These are phyloP conservation scores for Hyphantria cunea DNA, from an alignment of 1,140 invertebrate species.

Conservation along the genomic window DNA sequence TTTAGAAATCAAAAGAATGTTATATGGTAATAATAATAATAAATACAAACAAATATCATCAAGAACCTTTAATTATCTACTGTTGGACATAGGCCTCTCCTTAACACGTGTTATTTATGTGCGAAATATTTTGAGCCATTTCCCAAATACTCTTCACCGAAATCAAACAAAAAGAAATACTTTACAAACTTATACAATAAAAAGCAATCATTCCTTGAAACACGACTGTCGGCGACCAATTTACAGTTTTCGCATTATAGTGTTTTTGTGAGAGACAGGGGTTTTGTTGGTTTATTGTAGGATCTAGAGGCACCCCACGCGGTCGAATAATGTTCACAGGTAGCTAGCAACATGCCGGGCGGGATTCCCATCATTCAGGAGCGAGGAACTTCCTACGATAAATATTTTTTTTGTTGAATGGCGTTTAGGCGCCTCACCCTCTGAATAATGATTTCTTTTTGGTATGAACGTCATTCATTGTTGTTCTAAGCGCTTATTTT, in stretches of 20 bases:
- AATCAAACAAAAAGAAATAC: constrained; percentile 21
- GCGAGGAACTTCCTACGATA: constrained; percentile 31
- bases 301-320: constrained; percentile 45
- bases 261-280: constrained; percentile 2
- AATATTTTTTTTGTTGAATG: constrained; percentile 39
- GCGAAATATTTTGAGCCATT: constrained; percentile 9
- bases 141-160: constrained; percentile 17
- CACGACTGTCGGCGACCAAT: constrained; percentile 1
- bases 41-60: too few species aligned
- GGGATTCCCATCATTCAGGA: constrained; percentile 43
- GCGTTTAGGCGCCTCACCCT: too few species aligned
- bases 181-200: constrained; percentile 26
- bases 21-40: too few species aligned
- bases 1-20: too few species aligned
- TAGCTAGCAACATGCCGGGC: constrained; percentile 47
- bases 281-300: constrained; percentile 10
- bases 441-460: too few species aligned
- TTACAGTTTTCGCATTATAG: constrained; percentile 16
- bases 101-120: too few species aligned
- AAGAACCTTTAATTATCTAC: too few species aligned
- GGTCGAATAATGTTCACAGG: constrained; percentile 50
- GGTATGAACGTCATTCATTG: too few species aligned
- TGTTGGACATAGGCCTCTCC: too few species aligned
- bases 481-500: too few species aligned
- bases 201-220: constrained; percentile 17